Percentiles rank a stretch among this genome's conserved stretches.
Evolutionary conservation across 2,113 vertebrate species (phyloP).

Genomic region (Rhinopithecus roxellana): DNA sequence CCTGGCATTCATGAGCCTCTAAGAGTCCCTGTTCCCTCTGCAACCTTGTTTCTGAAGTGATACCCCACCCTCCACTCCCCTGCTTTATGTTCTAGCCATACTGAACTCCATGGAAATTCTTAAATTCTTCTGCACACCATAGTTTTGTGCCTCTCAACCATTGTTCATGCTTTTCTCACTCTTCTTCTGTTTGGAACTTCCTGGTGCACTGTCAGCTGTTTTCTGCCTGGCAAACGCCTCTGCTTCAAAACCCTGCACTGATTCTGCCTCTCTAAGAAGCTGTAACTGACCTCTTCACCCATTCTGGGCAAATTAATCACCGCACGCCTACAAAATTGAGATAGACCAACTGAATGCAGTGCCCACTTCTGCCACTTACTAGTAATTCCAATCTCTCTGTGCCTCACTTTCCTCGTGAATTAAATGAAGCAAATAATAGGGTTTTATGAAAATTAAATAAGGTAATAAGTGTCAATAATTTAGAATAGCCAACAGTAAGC

Average conservation of each 20-base stretch:
- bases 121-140: not conserved
- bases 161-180: not conserved
- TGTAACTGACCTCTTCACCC: not conserved
- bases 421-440: not conserved
- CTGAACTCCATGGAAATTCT: no score
- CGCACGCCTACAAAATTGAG: not conserved
- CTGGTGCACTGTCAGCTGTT: not conserved
- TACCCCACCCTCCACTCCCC: not conserved
- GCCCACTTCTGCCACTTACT: not conserved
- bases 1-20: not conserved
- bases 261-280: not conserved
- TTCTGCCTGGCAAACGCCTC: not conserved
- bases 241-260: not conserved
- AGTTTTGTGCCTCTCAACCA: not conserved
- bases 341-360: not conserved
- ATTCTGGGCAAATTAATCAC: not conserved
- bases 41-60: not conserved
- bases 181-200: not conserved
- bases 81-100: not conserved
- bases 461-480: not conserved
- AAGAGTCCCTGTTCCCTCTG: not conserved
- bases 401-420: not conserved
- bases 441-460: not conserved
- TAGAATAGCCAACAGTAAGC: not conserved
- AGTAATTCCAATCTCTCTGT: not conserved